phyloP scores from a whole-genome alignment of 1,140 invertebrate genomes.

The Acromyrmex heyeri region DNA sequence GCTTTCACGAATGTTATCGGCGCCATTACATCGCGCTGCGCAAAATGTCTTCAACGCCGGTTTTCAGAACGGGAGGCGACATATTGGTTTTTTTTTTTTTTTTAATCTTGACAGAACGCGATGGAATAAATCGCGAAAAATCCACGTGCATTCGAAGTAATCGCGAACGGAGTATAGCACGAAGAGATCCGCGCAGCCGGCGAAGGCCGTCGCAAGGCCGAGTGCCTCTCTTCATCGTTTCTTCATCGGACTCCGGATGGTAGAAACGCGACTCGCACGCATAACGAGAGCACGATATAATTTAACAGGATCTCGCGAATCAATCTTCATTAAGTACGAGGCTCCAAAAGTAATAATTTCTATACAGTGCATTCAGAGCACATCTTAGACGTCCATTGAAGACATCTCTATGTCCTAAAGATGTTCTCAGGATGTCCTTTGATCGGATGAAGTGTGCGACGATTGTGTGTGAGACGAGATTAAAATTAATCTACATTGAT shows the following conservation, averaged over 20 bases:
- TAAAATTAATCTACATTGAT: too few relatives aligned
- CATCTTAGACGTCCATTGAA: too few relatives aligned
- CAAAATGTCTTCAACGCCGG: background rate
- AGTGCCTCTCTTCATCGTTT: slow-evolving; percentile 41
- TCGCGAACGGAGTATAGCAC: slow-evolving; percentile 37
- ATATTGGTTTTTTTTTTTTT: background rate
- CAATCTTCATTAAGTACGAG: background rate
- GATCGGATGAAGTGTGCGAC: too few relatives aligned
- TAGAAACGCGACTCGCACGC: background rate
- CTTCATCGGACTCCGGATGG: background rate
- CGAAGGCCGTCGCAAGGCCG: slow-evolving; percentile 66
- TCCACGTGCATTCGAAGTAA: background rate
- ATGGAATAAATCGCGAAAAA: background rate
- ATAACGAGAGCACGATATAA: slow-evolving; percentile 5
- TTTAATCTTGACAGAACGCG: background rate
- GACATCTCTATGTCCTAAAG: too few relatives aligned
- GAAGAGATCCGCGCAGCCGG: background rate
- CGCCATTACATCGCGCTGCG: slow-evolving; percentile 23
- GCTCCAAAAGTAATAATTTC: background rate
- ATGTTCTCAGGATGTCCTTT: too few relatives aligned
- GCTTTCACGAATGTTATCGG: slow-evolving; percentile 57
- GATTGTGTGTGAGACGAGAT: too few relatives aligned
- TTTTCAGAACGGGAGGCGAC: background rate
- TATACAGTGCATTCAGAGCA: too few relatives aligned
- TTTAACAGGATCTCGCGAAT: background rate